Conservation (phyloP, 2,888 invertebrate genomes). For the Spilosoma lubricipeda region DNA sequence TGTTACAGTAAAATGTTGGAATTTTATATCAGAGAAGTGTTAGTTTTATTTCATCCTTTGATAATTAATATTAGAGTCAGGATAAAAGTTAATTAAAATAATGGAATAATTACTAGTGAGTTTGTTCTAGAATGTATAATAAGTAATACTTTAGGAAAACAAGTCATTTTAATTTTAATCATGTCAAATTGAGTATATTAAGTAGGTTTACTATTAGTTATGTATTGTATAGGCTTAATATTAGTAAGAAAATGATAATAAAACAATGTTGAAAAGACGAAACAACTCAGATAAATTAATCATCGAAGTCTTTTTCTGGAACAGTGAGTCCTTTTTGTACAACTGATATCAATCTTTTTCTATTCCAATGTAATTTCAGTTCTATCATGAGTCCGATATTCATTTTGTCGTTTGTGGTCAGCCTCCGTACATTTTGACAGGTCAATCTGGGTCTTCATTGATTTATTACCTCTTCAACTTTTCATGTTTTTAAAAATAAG, state of each 20-base stretch:
- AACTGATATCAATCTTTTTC: neutral
- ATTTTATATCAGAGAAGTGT: too few species aligned
- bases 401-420: conserved; percentile 14
- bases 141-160: too few species aligned
- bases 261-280: neutral
- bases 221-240: neutral
- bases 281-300: neutral
- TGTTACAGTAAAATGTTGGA: too few species aligned
- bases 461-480: neutral
- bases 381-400: conserved; percentile 4
- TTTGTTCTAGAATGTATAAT: too few species aligned
- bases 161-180: too few species aligned
- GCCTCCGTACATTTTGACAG: conserved; percentile 15
- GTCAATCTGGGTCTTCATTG: conserved; percentile 13
- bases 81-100: too few species aligned
- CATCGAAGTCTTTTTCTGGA: neutral
- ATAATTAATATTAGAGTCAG: too few species aligned
- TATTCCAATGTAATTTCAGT: neutral
- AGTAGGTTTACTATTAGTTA: too few species aligned
- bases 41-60: too few species aligned
- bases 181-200: too few species aligned
- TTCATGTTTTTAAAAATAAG: neutral
- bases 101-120: too few species aligned
- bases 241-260: neutral
- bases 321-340: neutral